These are phyloP conservation scores for Antitype chi DNA, from an alignment of 2,888 invertebrate species.

Conservation along the genomic window DNA sequence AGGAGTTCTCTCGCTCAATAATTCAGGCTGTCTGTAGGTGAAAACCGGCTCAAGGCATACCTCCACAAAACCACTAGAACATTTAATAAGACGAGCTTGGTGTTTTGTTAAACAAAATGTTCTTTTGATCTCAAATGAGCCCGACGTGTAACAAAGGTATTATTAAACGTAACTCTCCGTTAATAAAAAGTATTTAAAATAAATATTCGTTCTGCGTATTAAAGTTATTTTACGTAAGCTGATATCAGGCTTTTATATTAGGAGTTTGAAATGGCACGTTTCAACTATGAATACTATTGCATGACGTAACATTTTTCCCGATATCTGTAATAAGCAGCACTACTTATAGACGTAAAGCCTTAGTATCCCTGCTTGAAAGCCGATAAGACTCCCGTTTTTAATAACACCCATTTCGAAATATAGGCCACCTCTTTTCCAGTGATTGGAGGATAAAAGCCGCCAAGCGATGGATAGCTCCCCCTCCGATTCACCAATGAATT, in stretches of 20 bases:
- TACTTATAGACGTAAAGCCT: conserved; percentile 36
- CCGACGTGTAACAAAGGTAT: conserved; percentile 15
- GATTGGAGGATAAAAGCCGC: conserved; percentile 30
- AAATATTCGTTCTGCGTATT: conserved; percentile 19
- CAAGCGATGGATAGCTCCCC: conserved; percentile 18
- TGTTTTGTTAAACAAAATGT: conserved; percentile 31
- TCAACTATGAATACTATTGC: conserved; percentile 13
- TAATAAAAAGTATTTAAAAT: conserved; percentile 31
- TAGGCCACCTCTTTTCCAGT: conserved; percentile 39
- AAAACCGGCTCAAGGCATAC: conserved; percentile 35
- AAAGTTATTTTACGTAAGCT: conserved; percentile 29
- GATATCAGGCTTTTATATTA: background rate
- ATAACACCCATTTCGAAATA: conserved; percentile 49
- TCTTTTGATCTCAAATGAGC: conserved; percentile 18
- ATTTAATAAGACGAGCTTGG: conserved; percentile 16
- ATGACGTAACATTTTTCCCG: conserved; percentile 36
- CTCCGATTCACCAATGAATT: conserved; percentile 21
- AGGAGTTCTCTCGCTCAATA: conserved; percentile 39
- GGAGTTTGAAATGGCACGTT: conserved; percentile 14
- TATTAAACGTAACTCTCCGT: conserved; percentile 20
- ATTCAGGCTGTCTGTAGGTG: conserved; percentile 44
- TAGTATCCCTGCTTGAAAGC: conserved; percentile 35
- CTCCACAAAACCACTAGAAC: conserved; percentile 29
- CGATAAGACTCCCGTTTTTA: conserved; percentile 50
- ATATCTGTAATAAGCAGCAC: conserved; percentile 35